Base-by-base conservation (phyloP, 2,888 invertebrate species). In the Synergus umbraculus region DNA sequence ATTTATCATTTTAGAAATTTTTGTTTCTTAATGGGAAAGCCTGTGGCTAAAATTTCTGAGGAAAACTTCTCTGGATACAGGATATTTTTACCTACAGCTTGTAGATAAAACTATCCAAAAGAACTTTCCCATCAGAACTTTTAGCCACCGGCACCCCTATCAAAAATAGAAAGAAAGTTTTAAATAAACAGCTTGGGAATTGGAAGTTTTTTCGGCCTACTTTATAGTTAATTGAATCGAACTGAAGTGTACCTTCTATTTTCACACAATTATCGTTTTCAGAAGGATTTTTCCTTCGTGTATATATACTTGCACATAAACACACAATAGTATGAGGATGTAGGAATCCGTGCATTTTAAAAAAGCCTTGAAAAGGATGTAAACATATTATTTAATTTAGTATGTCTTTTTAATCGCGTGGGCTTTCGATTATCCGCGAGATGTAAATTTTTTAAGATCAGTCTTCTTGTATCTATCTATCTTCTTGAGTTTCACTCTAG, bases 351-450 rank as follows among this genome's bases (percentile, higher is more conserved):
- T 86, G 86, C 78, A 84, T 86, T 85, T 85, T 84, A 82, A 80
- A 83, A 79, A 83, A 90, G 88, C 89, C 89, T 90, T 90, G 66
- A 87, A 87, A 90, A 90, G 89, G 90, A 90, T 90, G 85, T 89
- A 90, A 90, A 90, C 88, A 84, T 86, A 86, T 81, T 81, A 76
- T 86, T 86, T 85, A 69, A 82, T 77, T 85, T 86, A 84, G 66
- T 85, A 86, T 82, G 73, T 83, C 46, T 84, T 79, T 81, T 83
- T 66, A 81, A 41, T 79, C 54, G 80, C 69, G 44, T 78, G 65
- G 78, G 66, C 9, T 29, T 69, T 69, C 15, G 46, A 49, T 69
- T 37, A 49, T 29, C 22, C 15, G 9, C n/a, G 10, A 73, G 49
- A 49, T 69, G 37, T 54, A 54, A n/a, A 29, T 73, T 54, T 49